Conservation (phyloP, 2,797 vertebrate species). For the Merluccius polli region DNA sequence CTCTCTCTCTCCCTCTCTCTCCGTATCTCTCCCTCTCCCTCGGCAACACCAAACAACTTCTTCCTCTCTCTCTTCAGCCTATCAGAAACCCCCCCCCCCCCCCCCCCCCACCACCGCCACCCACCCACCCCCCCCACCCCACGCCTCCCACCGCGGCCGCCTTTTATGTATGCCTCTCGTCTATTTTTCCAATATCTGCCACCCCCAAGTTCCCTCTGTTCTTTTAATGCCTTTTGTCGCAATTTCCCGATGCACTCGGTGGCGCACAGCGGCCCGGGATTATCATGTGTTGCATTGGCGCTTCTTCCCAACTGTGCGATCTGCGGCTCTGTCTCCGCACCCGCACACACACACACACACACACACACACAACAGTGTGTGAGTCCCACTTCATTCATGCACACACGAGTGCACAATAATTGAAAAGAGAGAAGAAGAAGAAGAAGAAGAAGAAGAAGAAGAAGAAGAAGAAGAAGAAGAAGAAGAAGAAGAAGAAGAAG, state of each 20-base stretch:
- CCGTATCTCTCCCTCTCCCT: conserved; percentile 20
- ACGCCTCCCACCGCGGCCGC: neutral
- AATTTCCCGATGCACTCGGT: conserved; percentile 30
- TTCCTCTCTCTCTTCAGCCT: neutral
- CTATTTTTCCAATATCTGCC: conserved; percentile 32
- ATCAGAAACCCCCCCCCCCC: neutral
- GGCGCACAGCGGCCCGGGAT: conserved; percentile 20
- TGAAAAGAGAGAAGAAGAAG: conserved; percentile 5
- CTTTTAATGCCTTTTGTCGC: conserved; percentile 9
- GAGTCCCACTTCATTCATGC: conserved; percentile 40
- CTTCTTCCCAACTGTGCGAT: conserved; percentile 20
- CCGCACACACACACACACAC: neutral
- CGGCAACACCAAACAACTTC: neutral
- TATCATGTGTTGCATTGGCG: conserved; percentile 27
- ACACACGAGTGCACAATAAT: conserved; percentile 34
- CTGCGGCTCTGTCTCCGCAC: conserved; percentile 33
- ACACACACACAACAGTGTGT: conserved; percentile 37
- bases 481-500: neutral
- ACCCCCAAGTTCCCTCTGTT: conserved; percentile 32
- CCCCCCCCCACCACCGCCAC: neutral
- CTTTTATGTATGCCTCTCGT: neutral
- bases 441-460: too few species aligned
- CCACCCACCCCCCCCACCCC: neutral
- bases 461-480: neutral
- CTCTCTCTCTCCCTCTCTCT: conserved; percentile 32